Base-by-base conservation (phyloP, 2,113 vertebrate genomes). In the Gracilinanus agilis region DNA sequence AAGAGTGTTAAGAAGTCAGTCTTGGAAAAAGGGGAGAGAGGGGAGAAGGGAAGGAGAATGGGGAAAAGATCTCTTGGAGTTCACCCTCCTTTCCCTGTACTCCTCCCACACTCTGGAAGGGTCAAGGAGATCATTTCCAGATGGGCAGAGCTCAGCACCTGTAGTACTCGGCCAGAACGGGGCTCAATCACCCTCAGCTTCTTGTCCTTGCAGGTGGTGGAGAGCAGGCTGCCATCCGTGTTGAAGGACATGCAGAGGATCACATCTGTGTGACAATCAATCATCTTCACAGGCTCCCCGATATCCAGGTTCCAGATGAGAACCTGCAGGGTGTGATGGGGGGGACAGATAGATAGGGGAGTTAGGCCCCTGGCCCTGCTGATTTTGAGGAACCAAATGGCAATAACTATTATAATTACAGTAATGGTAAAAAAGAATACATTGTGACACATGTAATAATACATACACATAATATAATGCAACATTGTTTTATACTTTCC, bases 161-260 rank as follows among this genome's bases (percentile, higher is more conserved):
- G 99, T 55, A 99, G 99, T 40, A 99, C 99, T 11, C 98, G 97
- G 6, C 99, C 99, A 0, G 99, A 99, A 91, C 99, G 99, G 0
- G 99, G 99, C 98, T 99, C 99, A 2, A 99, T 98, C 58, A 99
- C 99, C 0, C 99, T 98, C 90, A 99, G 98, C 97, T 98, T 99
- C 98, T 99, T 99, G 98, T 99, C 99, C 96, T 99, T 99, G 98
- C 99, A 99, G 93, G 99, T 99, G 98, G 99, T 99, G 98, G 99
- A 98, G 97, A 99, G 96, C 90, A 99, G 99, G 98, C 99, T 99
- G 93, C 99, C 99, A 0, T 99, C 99, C 0, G 99, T 99, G 98
- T 99, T 99, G 98, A 99, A 99, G 97, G 99, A 99, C 99, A 99
- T 98, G 98, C 99, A 99, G 94, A 99, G 99, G 98, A 99, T 99